phyloP scores from a whole-genome alignment of 2,797 vertebrate genomes.

The Alca torda region DNA sequence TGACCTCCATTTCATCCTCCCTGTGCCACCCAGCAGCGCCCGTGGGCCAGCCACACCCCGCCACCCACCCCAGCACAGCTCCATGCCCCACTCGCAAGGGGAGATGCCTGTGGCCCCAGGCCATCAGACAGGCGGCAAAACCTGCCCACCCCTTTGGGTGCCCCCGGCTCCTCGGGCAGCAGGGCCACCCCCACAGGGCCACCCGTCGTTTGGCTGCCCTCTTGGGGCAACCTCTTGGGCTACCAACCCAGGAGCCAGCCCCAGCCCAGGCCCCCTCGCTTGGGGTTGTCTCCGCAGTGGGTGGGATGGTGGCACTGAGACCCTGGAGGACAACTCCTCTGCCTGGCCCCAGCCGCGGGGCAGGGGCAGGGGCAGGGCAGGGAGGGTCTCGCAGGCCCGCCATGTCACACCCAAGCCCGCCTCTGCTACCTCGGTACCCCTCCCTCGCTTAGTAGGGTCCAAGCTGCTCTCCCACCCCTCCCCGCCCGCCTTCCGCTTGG shows the following conservation, averaged over 20 bases:
- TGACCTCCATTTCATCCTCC: accelerated
- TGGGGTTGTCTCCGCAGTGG: neutral
- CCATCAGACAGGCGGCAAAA: neutral
- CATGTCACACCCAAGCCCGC: accelerated
- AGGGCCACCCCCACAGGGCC: neutral
- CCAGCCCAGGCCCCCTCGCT: too few relatives aligned
- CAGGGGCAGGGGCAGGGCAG: too few relatives aligned
- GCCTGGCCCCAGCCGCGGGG: neutral
- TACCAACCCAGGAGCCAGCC: accelerated
- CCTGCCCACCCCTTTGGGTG: accelerated
- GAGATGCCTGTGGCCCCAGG: accelerated
- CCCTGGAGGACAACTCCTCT: too few relatives aligned
- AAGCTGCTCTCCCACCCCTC: neutral
- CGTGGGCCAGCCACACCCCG: accelerated
- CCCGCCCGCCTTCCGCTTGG: neutral
- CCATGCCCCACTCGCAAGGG: neutral
- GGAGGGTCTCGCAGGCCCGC: too few relatives aligned
- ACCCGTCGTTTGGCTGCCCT: neutral
- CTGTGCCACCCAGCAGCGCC: accelerated
- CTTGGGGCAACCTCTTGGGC: neutral
- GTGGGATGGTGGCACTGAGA: neutral
- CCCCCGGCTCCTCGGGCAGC: neutral
- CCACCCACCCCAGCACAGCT: accelerated
- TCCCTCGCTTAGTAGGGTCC: neutral
- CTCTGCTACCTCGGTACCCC: neutral